Conservation (phyloP, 2,797 vertebrate genomes). For the Uromys caudimaculatus region DNA sequence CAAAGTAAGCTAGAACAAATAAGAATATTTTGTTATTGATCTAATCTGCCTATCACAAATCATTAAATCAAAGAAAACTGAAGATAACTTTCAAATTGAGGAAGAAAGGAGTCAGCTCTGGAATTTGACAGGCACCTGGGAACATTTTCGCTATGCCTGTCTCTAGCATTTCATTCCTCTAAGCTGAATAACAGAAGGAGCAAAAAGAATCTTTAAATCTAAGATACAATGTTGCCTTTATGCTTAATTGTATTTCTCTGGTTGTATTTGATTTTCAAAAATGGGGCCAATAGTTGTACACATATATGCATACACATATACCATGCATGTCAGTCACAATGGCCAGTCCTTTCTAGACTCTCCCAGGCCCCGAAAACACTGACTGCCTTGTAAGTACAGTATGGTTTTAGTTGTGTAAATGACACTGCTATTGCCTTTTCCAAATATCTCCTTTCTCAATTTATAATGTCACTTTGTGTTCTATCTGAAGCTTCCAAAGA, state of each 20-base stretch:
- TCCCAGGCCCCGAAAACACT: neutral
- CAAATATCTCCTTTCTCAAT: neutral
- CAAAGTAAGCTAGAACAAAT: conserved; percentile 37
- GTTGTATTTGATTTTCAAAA: conserved; percentile 52
- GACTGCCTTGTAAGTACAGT: neutral
- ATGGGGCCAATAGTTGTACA: neutral
- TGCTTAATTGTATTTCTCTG: conserved; percentile 42
- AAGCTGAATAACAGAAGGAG: conserved; percentile 17
- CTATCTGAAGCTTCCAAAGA: conserved; percentile 24
- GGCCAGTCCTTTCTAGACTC: neutral
- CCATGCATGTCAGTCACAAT: neutral
- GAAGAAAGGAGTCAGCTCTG: neutral
- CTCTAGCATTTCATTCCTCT: neutral
- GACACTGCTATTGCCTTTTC: neutral
- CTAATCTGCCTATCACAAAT: neutral
- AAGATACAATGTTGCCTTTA: neutral
- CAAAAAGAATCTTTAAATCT: conserved; percentile 6
- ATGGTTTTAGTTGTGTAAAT: neutral
- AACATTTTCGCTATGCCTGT: neutral
- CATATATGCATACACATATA: neutral
- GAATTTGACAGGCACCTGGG: conserved; percentile 17
- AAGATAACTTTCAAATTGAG: conserved; percentile 52
- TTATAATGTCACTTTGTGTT: conserved; percentile 44
- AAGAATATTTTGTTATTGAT: conserved; percentile 14
- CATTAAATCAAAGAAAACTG: conserved; percentile 29